These are phyloP conservation scores for Acanthaster planci DNA, from an alignment of 35 echinoderm and acorn worm species.

Conservation along the genomic window DNA sequence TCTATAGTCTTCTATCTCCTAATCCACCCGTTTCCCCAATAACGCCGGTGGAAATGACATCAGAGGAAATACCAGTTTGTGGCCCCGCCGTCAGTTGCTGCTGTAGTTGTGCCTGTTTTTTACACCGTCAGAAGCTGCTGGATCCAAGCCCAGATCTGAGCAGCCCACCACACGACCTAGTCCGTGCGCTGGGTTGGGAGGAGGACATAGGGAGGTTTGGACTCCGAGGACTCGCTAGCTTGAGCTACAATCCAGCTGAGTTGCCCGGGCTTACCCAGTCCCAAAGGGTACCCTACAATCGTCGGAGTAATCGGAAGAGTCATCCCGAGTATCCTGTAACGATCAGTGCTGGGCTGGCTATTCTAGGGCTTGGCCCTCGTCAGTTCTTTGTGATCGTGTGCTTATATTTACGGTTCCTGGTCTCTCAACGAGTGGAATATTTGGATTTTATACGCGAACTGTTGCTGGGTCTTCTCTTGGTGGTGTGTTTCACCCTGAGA, in stretches of 20 bases:
- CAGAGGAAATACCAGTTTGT: slow-evolving; percentile 65
- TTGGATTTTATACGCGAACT: slow-evolving; percentile 25
- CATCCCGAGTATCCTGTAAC: neutral
- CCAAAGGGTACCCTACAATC: neutral
- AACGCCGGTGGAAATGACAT: slow-evolving; percentile 74
- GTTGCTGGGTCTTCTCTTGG: neutral
- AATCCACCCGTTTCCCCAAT: slow-evolving; percentile 25
- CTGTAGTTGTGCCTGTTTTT: slow-evolving; percentile 10
- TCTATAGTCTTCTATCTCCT: neutral
- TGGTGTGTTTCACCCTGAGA: neutral
- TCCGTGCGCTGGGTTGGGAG: neutral
- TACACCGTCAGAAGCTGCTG: slow-evolving; percentile 35
- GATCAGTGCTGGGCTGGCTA: neutral
- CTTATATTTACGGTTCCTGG: neutral
- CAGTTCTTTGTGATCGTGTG: neutral
- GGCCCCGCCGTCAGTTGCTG: slow-evolving; percentile 46
- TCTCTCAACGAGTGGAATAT: neutral
- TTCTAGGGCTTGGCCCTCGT: neutral
- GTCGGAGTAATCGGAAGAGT: neutral
- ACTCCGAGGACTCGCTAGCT: slow-evolving; percentile 1
- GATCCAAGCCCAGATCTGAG: slow-evolving; percentile 20
- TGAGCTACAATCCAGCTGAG: neutral
- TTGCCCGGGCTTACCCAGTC: neutral
- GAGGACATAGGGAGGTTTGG: slow-evolving; percentile 14
- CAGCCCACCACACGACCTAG: neutral